Evolutionary conservation across 2,113 vertebrate species (phyloP).

Genomic region (Alethe castanea): DNA sequence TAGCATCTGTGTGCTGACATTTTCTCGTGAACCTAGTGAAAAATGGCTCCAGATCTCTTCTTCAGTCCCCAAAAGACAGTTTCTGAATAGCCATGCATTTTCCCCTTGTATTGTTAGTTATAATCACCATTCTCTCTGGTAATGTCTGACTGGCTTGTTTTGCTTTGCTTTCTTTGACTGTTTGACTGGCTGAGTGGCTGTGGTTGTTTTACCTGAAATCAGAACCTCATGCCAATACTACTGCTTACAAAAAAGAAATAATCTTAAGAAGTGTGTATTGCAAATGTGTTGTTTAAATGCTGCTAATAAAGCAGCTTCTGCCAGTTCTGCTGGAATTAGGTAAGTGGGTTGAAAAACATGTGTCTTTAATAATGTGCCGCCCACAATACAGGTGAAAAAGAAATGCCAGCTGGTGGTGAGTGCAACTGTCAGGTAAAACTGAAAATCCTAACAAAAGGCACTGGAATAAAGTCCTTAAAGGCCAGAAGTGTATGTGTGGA

Average conservation of each 20-base stretch:
- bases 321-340: neutral
- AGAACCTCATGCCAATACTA: neutral
- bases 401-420: neutral
- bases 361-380: neutral
- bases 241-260: neutral
- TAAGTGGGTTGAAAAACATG: conserved; percentile 22
- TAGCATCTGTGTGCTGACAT: conserved; percentile 76
- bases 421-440: conserved; percentile 13
- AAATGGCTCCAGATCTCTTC: conserved; percentile 75
- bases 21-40: conserved; percentile 74
- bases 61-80: conserved; percentile 56
- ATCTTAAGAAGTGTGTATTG: neutral
- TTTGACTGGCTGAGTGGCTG: neutral
- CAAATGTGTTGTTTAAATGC: neutral
- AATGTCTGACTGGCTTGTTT: conserved; percentile 49
- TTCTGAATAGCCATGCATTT: conserved; percentile 51
- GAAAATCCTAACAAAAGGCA: neutral
- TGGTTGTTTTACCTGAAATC: conserved; percentile 28
- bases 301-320: conserved; percentile 1
- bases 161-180: conserved; percentile 27
- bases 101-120: conserved; percentile 34
- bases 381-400: neutral
- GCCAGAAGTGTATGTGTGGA: neutral
- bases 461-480: neutral
- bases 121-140: conserved; percentile 4